Conservation (phyloP, 2,888 invertebrate genomes). For the Serripes groenlandicus region DNA sequence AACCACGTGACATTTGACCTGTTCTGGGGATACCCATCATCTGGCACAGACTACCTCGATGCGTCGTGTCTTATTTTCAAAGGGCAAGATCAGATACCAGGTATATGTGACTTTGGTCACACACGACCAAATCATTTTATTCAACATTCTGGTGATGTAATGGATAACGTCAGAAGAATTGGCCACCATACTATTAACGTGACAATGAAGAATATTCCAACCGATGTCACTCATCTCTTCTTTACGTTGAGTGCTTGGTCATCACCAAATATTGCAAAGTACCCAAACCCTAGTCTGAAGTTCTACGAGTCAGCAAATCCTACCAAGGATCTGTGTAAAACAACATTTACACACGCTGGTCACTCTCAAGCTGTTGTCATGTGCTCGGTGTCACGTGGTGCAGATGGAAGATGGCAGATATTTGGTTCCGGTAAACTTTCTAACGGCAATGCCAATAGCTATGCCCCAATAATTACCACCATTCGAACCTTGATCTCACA, state of each 20-base stretch:
- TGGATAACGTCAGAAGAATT: conserved; percentile 55
- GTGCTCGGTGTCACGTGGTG: conserved; percentile 70
- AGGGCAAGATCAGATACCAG: conserved; percentile 18
- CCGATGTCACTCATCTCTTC: conserved; percentile 69
- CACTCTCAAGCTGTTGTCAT: conserved; percentile 74
- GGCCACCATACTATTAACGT: conserved; percentile 77
- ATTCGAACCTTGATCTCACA: conserved; percentile 64
- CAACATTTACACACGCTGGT: conserved; percentile 72
- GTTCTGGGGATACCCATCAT: conserved; percentile 71
- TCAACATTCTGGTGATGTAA: conserved; percentile 72
- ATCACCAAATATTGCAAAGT: conserved; percentile 72
- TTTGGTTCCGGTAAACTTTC: conserved; percentile 73
- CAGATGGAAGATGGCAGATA: conserved; percentile 67
- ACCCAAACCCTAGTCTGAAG: conserved; percentile 74
- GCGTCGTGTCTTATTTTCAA: conserved; percentile 70
- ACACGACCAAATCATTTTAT: conserved; percentile 23
- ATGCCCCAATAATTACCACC: conserved; percentile 59
- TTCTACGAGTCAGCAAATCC: conserved; percentile 70
- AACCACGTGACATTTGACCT: conserved; percentile 75
- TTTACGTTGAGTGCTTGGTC: conserved; percentile 76
- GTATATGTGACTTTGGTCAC: conserved; percentile 51
- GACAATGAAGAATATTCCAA: conserved; percentile 65
- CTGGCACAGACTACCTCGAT: conserved; percentile 68
- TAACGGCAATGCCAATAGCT: conserved; percentile 72
- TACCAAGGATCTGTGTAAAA: conserved; percentile 70